Percentiles rank a stretch among this genome's conserved stretches.
Evolutionary conservation across 2,888 invertebrate genomes (phyloP).

Genomic region (Julus scanicus): DNA sequence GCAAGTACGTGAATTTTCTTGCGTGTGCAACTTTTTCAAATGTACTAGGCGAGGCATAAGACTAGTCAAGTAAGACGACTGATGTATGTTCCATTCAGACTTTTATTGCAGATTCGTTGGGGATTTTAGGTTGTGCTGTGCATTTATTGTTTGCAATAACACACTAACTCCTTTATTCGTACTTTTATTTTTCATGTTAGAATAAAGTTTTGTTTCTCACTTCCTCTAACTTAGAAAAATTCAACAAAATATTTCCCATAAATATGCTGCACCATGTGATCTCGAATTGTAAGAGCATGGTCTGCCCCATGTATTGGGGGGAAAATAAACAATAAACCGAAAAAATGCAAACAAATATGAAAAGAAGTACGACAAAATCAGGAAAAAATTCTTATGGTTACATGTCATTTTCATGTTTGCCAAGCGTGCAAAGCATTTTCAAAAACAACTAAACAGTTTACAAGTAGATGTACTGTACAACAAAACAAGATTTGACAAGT

Average conservation of each 20-base stretch:
- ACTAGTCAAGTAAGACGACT: neutral
- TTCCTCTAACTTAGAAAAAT: no score
- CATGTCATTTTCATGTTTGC: neutral
- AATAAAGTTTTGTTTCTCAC: neutral
- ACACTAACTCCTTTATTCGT: neutral
- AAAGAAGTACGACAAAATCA: neutral
- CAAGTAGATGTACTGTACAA: neutral
- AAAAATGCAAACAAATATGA: neutral
- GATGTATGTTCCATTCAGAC: neutral
- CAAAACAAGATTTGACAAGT: neutral
- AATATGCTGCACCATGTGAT: neutral
- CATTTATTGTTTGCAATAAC: neutral
- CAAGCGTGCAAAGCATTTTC: neutral
- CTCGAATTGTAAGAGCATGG: neutral
- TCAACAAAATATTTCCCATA: neutral
- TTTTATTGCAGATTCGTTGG: no score
- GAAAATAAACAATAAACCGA: neutral
- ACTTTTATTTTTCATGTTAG: neutral
- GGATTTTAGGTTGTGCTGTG: neutral
- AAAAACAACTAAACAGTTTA: neutral
- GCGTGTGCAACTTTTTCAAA: neutral
- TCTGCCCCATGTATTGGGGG: conserved; percentile 25
- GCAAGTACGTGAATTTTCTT: no score
- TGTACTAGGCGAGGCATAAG: neutral
- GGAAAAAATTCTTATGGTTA: neutral